These are phyloP conservation scores for Platycheirus albimanus DNA, from an alignment of 2,888 invertebrate genomes.

Conservation along the genomic window DNA sequence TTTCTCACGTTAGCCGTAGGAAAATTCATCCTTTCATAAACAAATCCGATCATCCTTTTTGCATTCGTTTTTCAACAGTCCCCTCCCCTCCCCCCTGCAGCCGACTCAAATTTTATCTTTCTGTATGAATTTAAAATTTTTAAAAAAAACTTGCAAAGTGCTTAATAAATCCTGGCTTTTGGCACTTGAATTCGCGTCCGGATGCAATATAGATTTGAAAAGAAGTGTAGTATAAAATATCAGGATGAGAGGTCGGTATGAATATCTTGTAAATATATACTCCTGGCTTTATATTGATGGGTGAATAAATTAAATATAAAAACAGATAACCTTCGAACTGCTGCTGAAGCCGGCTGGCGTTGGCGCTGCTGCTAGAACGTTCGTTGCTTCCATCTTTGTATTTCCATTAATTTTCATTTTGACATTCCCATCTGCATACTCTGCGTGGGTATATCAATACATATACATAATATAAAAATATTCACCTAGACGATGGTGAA, in stretches of 20 bases:
- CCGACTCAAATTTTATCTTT: too few relatives aligned
- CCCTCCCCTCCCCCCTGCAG: too few relatives aligned
- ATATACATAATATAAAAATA: too few relatives aligned
- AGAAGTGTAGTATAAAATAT: conserved; percentile 1
- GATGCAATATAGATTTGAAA: conserved; percentile 39
- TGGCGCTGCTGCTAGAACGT: not conserved
- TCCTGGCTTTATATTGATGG: conserved; percentile 20
- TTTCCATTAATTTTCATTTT: conserved; percentile 34
- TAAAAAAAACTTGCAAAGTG: conserved; percentile 30
- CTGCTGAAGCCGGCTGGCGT: too few relatives aligned
- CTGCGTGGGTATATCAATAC: not conserved
- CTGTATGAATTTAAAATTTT: too few relatives aligned
- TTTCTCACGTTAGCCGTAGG: too few relatives aligned
- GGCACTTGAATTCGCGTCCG: conserved; percentile 8
- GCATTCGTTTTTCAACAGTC: too few relatives aligned
- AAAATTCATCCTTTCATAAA: too few relatives aligned
- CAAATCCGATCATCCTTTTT: too few relatives aligned
- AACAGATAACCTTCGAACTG: conserved; percentile 9
- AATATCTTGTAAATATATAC: too few relatives aligned
- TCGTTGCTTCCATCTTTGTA: not conserved
- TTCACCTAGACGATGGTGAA: not conserved
- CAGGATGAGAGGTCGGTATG: too few relatives aligned
- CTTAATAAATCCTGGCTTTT: conserved; percentile 38
- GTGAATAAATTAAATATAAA: conserved; percentile 35
- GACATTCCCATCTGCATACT: conserved; percentile 30